phyloP scores from a whole-genome alignment of 92 coral and sea anemone species.

The Ricordea florida region DNA sequence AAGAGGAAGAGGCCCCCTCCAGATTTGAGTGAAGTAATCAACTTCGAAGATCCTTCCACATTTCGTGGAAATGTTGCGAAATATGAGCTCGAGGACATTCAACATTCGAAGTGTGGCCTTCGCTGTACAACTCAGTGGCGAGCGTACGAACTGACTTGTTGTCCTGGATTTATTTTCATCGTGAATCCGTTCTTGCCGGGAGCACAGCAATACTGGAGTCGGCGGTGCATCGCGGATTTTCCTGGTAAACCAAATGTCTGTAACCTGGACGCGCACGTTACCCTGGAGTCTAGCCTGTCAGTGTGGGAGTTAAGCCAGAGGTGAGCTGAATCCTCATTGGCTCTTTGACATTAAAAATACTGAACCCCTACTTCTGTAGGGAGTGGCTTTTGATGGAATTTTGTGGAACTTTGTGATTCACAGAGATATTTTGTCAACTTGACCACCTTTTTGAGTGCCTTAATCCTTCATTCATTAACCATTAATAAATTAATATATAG shows the following conservation, averaged over 20 bases:
- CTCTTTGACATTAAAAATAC: too few relatives aligned
- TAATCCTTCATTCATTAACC: too few relatives aligned
- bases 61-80: slow-evolving; percentile 63
- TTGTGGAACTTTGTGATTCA: too few relatives aligned
- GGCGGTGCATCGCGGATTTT: slow-evolving; percentile 87
- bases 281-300: slow-evolving; percentile 56
- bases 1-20: slow-evolving; percentile 94
- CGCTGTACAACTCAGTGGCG: slow-evolving; percentile 79
- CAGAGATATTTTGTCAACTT: too few relatives aligned
- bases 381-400: too few relatives aligned
- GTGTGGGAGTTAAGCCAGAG: slow-evolving; percentile 80
- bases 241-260: slow-evolving; percentile 89
- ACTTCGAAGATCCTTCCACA: slow-evolving; percentile 77
- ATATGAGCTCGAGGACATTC: slow-evolving; percentile 23
- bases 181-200: slow-evolving; percentile 89
- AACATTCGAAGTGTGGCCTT: slow-evolving; percentile 72
- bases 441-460: too few relatives aligned
- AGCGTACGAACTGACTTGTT: slow-evolving; percentile 66
- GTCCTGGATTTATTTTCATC: slow-evolving; percentile 88
- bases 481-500: too few relatives aligned
- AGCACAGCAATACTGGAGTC: slow-evolving; percentile 92
- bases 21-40: slow-evolving; percentile 88
- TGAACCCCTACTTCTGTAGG: too few relatives aligned
- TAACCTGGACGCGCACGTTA: slow-evolving; percentile 85
- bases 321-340: not conserved